Evolutionary conservation across 2,888 invertebrate species (phyloP).

Genomic region (Drosophila mayaguana): DNA sequence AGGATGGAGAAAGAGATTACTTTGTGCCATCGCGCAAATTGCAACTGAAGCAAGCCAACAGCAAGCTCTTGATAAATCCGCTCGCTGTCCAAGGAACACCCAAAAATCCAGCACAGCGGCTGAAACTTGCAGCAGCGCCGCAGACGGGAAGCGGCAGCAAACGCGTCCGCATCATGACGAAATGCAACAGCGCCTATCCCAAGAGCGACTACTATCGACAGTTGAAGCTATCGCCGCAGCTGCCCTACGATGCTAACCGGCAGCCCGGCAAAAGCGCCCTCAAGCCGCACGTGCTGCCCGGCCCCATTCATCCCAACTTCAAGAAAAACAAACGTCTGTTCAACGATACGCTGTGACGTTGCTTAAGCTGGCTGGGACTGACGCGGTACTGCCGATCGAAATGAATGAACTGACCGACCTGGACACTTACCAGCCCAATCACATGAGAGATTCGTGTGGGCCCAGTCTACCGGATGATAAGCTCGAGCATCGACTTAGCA

Average conservation of each 20-base stretch:
- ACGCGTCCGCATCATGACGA: conserved; percentile 90
- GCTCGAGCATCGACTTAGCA: conserved; percentile 29
- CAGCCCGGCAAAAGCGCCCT: conserved; percentile 90
- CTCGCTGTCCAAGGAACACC: conserved; percentile 34
- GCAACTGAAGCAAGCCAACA: conserved; percentile 79
- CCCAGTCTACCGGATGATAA: conserved; percentile 21
- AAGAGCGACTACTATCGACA: conserved; percentile 90
- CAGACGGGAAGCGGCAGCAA: conserved; percentile 86
- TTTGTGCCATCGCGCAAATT: conserved; percentile 82
- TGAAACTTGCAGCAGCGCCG: conserved; percentile 18
- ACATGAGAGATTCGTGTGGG: neutral
- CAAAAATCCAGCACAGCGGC: conserved; percentile 43
- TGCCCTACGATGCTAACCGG: conserved; percentile 90
- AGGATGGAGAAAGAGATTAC: conserved; percentile 85
- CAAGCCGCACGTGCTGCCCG: conserved; percentile 88
- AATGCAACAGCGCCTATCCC: conserved; percentile 90
- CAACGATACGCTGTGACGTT: conserved; percentile 80
- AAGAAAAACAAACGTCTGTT: conserved; percentile 59
- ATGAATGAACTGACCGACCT: conserved; percentile 14
- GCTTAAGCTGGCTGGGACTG: conserved; percentile 48
- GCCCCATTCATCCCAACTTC: conserved; percentile 90
- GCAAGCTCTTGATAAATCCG: conserved; percentile 63
- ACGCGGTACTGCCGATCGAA: conserved; percentile 15
- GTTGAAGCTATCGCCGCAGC: conserved; percentile 89
- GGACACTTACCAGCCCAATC: neutral